These are phyloP conservation scores for Lucilia sericata DNA, from an alignment of 1,140 invertebrate species.

Conservation along the genomic window DNA sequence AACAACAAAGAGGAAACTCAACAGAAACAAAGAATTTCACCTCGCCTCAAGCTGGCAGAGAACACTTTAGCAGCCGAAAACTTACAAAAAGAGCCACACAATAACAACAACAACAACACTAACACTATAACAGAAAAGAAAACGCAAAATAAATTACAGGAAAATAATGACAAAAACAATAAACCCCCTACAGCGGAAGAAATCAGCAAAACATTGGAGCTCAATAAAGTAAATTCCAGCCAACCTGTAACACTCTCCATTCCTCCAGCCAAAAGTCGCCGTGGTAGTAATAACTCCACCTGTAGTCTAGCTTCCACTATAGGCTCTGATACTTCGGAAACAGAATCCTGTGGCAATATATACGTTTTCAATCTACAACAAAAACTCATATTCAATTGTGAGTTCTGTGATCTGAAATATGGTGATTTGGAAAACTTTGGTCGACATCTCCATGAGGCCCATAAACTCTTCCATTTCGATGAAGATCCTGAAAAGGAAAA, in stretches of 20 bases:
- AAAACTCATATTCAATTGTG: slow-evolving; percentile 56
- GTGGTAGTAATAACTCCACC: slow-evolving; percentile 41
- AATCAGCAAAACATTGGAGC: neutral
- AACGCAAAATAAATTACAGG: neutral
- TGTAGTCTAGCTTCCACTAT: slow-evolving; percentile 45
- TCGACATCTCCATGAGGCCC: slow-evolving; percentile 55
- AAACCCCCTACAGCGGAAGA: neutral
- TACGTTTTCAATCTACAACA: slow-evolving; percentile 44
- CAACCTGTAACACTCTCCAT: neutral
- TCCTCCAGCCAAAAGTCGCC: slow-evolving; percentile 27
- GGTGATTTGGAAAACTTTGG: slow-evolving; percentile 52
- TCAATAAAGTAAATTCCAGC: neutral
- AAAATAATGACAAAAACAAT: neutral
- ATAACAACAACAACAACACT: neutral
- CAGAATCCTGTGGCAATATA: slow-evolving; percentile 47
- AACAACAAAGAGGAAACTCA: neutral
- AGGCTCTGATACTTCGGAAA: slow-evolving; percentile 33
- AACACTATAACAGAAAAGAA: neutral
- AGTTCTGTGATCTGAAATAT: slow-evolving; percentile 56
- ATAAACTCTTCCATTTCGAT: slow-evolving; percentile 46
- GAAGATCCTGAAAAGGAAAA: slow-evolving; percentile 33
- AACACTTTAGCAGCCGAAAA: neutral
- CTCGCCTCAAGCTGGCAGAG: neutral
- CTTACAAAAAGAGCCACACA: neutral
- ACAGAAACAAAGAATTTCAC: slow-evolving; percentile 18